Conservation (phyloP, 2,888 invertebrate genomes). For the Hipparchia sbordonii region DNA sequence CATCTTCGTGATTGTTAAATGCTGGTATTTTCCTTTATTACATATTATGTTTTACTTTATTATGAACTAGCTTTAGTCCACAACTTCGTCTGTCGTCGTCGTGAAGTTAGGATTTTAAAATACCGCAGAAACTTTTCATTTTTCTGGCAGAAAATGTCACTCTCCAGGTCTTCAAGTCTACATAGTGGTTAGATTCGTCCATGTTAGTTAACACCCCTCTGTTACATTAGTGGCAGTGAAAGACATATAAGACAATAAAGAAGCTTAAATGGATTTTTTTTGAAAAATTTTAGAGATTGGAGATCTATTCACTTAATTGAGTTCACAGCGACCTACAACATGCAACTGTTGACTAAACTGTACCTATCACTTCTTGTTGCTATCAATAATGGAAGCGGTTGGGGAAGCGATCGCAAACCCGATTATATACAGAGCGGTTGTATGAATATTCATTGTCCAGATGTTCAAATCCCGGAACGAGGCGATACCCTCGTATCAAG, state of each 20-base stretch:
- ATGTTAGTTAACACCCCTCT: background rate
- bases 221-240: no score
- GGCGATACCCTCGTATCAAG: slow-evolving; percentile 2
- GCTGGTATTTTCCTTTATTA: background rate
- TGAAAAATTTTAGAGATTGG: background rate
- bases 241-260: background rate
- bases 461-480: slow-evolving; percentile 23
- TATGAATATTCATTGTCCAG: slow-evolving; percentile 62
- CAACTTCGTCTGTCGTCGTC: no score
- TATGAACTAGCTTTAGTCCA: no score
- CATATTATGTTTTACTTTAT: background rate
- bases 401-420: slow-evolving; percentile 53
- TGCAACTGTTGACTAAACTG: background rate
- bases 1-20: background rate
- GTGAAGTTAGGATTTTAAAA: no score
- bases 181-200: background rate
- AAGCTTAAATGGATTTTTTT: background rate
- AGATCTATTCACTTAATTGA: background rate
- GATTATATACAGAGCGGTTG: slow-evolving; percentile 51
- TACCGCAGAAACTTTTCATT: no score
- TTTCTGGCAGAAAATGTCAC: no score
- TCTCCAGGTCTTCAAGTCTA: no score
- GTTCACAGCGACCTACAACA: background rate
- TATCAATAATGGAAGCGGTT: slow-evolving; percentile 43
- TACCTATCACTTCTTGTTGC: slow-evolving; percentile 14